These are phyloP conservation scores for Neosilurus hyrtlii DNA, from an alignment of 2,797 vertebrate species.

Conservation along the genomic window DNA sequence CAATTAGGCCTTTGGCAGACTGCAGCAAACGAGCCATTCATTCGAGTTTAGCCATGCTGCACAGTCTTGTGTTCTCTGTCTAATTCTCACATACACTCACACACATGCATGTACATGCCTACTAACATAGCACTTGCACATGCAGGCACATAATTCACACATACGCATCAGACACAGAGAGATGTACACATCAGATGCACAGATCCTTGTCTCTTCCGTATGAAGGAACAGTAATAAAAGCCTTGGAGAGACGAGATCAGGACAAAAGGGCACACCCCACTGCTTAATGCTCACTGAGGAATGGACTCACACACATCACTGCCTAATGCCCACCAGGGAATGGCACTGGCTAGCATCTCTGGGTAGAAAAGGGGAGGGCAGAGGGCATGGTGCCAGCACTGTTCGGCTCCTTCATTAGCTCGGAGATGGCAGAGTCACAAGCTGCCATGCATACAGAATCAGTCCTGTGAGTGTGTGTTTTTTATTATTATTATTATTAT, in stretches of 20 bases:
- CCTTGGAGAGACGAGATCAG: slow-evolving; percentile 47
- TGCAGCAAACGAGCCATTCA: slow-evolving; percentile 65
- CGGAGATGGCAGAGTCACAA: slow-evolving; percentile 44
- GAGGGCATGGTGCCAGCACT: slow-evolving; percentile 42
- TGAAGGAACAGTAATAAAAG: slow-evolving; percentile 46
- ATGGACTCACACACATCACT: slow-evolving; percentile 47
- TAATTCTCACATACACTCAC: slow-evolving; percentile 13
- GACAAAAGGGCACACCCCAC: slow-evolving; percentile 47
- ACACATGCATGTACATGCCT: background rate
- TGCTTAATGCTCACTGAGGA: slow-evolving; percentile 47
- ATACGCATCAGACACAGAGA: background rate
- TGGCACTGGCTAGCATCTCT: slow-evolving; percentile 55
- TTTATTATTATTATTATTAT: slow-evolving; percentile 14
- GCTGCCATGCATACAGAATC: slow-evolving; percentile 52
- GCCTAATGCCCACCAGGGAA: slow-evolving; percentile 57
- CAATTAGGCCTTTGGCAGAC: slow-evolving; percentile 69
- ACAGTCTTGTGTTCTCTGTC: slow-evolving; percentile 30
- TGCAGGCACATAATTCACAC: background rate
- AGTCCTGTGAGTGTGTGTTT: background rate
- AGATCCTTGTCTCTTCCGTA: slow-evolving; percentile 24
- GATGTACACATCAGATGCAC: background rate
- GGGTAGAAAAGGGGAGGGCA: slow-evolving; percentile 49
- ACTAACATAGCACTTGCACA: no score
- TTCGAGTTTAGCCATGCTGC: slow-evolving; percentile 43
- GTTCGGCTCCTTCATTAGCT: slow-evolving; percentile 52